These are phyloP conservation scores for Hyperoodon ampullatus DNA, from an alignment of 2,113 vertebrate genomes.

Conservation along the genomic window DNA sequence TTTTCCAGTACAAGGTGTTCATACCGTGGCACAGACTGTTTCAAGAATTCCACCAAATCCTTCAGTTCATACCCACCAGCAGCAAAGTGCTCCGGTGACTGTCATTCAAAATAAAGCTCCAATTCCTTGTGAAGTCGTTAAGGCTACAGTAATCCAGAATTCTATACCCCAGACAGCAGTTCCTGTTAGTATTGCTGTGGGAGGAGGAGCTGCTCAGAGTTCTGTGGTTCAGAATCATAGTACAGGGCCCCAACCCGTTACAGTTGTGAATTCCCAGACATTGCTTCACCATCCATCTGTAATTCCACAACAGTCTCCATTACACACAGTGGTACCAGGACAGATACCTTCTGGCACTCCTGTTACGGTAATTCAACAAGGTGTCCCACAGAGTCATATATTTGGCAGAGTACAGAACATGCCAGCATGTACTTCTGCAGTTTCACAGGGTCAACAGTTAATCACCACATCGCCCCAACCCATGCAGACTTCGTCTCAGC, in stretches of 20 bases:
- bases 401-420: constrained; percentile 94
- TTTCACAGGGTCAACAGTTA: constrained; percentile 90
- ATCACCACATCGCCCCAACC: constrained; percentile 86
- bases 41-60: constrained; percentile 87
- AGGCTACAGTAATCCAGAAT: constrained; percentile 91
- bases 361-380: constrained; percentile 95
- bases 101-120: constrained; percentile 90
- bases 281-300: constrained; percentile 92
- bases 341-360: constrained; percentile 92
- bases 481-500: constrained; percentile 87
- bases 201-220: constrained; percentile 85
- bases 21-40: constrained; percentile 89
- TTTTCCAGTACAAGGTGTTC: constrained; percentile 91
- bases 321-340: constrained; percentile 89
- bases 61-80: constrained; percentile 87
- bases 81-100: constrained; percentile 89
- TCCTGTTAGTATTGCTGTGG: constrained; percentile 88
- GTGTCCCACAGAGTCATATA: constrained; percentile 95
- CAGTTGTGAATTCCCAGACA: constrained; percentile 88
- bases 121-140: constrained; percentile 90
- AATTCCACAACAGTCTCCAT: constrained; percentile 87
- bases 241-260: constrained; percentile 85
- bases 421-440: constrained; percentile 91
- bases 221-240: constrained; percentile 90
- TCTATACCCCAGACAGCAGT: constrained; percentile 87